Evolutionary conservation across 2,113 vertebrate species (phyloP).

Genomic region (Tringa solitaria): DNA sequence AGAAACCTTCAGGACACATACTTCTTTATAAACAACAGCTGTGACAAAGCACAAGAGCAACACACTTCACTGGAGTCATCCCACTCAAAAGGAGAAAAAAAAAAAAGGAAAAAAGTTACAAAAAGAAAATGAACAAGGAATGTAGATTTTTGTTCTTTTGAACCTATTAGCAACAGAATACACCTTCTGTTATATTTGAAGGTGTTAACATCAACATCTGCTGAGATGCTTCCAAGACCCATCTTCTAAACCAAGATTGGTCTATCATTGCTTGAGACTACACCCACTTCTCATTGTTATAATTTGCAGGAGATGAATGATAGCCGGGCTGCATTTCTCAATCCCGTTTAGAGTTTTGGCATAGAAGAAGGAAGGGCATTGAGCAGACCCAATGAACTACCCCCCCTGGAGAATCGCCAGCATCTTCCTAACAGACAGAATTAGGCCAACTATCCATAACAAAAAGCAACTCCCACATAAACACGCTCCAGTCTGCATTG

Average conservation of each 20-base stretch:
- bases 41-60: background rate
- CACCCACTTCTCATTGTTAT: background rate
- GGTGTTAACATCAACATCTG: background rate
- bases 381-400: background rate
- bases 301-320: constrained; percentile 26
- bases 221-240: background rate
- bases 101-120: background rate
- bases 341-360: background rate
- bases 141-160: background rate
- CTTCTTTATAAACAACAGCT: background rate
- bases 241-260: background rate
- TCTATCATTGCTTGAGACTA: background rate
- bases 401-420: background rate
- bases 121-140: background rate
- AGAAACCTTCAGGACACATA: background rate
- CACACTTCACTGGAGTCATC: background rate
- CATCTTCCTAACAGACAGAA: background rate
- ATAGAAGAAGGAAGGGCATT: background rate
- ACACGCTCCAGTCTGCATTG: background rate
- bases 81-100: background rate
- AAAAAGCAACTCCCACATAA: constrained; percentile 25
- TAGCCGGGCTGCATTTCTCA: background rate
- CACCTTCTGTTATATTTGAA: background rate
- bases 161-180: background rate
- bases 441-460: constrained; percentile 19